These are phyloP conservation scores for Zenarchopterus dispar DNA, from an alignment of 2,797 vertebrate species.

Conservation along the genomic window DNA sequence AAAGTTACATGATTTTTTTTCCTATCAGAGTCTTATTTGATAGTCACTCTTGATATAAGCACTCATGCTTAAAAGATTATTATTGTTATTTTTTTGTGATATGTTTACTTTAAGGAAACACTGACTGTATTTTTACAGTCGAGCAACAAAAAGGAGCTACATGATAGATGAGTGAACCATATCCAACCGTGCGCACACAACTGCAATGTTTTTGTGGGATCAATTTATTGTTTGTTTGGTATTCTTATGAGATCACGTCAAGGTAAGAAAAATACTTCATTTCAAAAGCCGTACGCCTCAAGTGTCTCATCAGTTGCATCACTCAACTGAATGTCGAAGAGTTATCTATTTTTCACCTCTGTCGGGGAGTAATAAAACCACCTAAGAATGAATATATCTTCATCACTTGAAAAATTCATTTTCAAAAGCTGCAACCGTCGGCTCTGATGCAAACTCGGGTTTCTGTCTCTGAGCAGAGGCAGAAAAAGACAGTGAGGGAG, in stretches of 20 bases:
- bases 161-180: neutral
- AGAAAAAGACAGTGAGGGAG: conserved; percentile 14
- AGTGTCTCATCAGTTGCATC: conserved; percentile 14
- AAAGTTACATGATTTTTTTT: too few relatives aligned
- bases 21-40: too few relatives aligned
- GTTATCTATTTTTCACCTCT: conserved; percentile 1
- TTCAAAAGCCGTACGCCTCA: conserved; percentile 8
- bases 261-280: conserved; percentile 3
- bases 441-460: conserved; percentile 8
- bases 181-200: neutral
- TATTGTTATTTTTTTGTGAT: too few relatives aligned
- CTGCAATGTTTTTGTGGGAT: neutral
- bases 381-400: conserved; percentile 26
- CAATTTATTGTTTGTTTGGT: conserved; percentile 6
- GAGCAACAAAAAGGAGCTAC: conserved; percentile 1
- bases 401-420: conserved; percentile 14
- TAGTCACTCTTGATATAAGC: too few relatives aligned
- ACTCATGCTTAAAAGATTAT: too few relatives aligned
- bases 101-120: too few relatives aligned
- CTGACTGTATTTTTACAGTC: neutral
- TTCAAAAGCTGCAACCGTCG: neutral
- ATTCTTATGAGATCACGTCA: too few relatives aligned
- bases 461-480: conserved; percentile 12
- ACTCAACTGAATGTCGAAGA: conserved; percentile 5
- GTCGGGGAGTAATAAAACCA: conserved; percentile 21